Conservation (phyloP, 2,888 invertebrate genomes). For the Salpingus planirostris region DNA sequence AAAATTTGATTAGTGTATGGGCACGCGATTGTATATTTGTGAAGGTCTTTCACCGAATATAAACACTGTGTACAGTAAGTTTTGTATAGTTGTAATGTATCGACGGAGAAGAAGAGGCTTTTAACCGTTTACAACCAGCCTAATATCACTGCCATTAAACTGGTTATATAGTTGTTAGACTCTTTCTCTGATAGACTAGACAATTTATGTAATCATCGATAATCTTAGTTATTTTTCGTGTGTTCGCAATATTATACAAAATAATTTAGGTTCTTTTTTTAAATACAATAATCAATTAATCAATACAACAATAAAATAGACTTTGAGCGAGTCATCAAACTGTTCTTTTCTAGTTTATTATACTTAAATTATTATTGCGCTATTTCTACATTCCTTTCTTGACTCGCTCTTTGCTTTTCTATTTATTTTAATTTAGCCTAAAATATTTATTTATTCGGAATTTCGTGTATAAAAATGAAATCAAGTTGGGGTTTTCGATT, state of each 20-base stretch:
- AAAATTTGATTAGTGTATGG: constrained; percentile 13
- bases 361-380: constrained; percentile 4
- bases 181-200: constrained; percentile 25
- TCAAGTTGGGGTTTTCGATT: no score
- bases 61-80: constrained; percentile 35
- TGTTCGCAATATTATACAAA: constrained; percentile 32
- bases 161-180: constrained; percentile 29
- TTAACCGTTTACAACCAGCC: constrained; percentile 34
- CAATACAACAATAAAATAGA: no score
- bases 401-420: constrained; percentile 14
- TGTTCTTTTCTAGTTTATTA: background rate
- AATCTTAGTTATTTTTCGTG: constrained; percentile 25
- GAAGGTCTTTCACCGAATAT: constrained; percentile 37
- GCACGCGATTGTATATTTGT: constrained; percentile 26
- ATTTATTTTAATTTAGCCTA: constrained; percentile 19
- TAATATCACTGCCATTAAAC: constrained; percentile 35
- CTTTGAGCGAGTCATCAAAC: constrained; percentile 1
- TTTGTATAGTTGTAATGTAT: constrained; percentile 34
- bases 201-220: constrained; percentile 21
- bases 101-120: constrained; percentile 22
- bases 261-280: constrained; percentile 18
- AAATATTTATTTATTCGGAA: constrained; percentile 9
- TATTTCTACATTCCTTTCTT: constrained; percentile 14
- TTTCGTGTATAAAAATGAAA: constrained; percentile 6
- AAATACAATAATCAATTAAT: no score